Evolutionary conservation across 2,888 invertebrate genomes (phyloP).

Genomic region (Ormyrus thymus): DNA sequence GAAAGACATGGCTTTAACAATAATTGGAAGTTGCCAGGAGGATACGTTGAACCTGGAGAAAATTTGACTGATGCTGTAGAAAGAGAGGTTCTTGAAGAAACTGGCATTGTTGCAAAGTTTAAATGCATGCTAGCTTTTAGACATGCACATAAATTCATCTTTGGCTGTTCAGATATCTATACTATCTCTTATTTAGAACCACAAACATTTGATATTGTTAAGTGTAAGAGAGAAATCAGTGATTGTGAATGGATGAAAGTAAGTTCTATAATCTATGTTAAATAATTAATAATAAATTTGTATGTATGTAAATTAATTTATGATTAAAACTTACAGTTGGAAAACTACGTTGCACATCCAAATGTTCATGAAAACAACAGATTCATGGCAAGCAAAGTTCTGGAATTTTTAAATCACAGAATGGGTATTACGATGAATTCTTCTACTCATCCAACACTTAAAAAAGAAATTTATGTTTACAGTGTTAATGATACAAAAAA

Average conservation of each 20-base stretch:
- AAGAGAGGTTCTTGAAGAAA: conserved; percentile 94
- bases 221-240: conserved; percentile 86
- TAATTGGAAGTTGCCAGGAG: conserved; percentile 93
- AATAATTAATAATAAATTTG: too few relatives aligned
- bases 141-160: conserved; percentile 86
- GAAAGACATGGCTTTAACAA: conserved; percentile 78
- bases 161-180: conserved; percentile 92
- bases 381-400: conserved; percentile 80
- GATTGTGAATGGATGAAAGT: conserved; percentile 90
- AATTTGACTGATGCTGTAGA: conserved; percentile 87
- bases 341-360: conserved; percentile 83
- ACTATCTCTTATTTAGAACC: conserved; percentile 85
- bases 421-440: conserved; percentile 79
- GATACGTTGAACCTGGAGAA: conserved; percentile 92
- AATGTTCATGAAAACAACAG: conserved; percentile 85
- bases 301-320: conserved; percentile 2
- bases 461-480: conserved; percentile 74
- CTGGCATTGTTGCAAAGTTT: conserved; percentile 87
- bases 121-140: conserved; percentile 85
- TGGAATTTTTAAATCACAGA: conserved; percentile 80
- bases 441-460: conserved; percentile 75
- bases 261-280: conserved; percentile 8
- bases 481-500: conserved; percentile 56
- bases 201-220: conserved; percentile 78
- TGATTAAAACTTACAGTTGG: conserved; percentile 67